Percentiles rank a stretch among this genome's conserved stretches.
phyloP scores from a whole-genome alignment of 1,140 invertebrate genomes.

The Whitmania pigra region DNA sequence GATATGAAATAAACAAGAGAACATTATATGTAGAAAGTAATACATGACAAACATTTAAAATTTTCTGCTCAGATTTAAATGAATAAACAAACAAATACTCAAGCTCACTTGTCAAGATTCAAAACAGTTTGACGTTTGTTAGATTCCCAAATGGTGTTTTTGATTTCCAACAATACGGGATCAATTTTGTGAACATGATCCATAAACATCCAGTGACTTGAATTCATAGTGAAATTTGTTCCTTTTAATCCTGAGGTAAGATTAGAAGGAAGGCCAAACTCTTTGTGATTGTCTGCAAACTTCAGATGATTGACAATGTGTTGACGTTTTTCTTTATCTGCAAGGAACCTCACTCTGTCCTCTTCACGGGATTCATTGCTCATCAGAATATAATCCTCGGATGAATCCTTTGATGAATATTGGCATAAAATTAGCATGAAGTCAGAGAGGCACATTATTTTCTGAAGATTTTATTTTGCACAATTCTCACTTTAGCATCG shows the following conservation, averaged over 20 bases:
- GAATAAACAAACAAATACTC: background rate
- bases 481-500: too few species aligned
- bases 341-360: background rate
- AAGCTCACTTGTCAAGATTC: background rate
- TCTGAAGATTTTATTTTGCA: background rate
- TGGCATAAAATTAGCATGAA: background rate
- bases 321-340: background rate
- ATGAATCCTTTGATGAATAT: background rate
- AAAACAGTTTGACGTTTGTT: background rate
- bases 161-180: background rate
- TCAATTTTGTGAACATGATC: background rate
- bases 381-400: background rate
- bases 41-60: too few species aligned
- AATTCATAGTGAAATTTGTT: too few species aligned
- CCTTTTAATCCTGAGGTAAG: background rate
- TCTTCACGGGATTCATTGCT: background rate
- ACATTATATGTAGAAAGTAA: too few species aligned
- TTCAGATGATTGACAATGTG: conserved; percentile 1
- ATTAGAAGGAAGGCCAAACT: background rate
- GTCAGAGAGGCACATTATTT: background rate
- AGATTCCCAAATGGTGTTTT: background rate
- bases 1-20: too few species aligned
- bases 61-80: background rate
- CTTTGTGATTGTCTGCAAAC: background rate
- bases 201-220: background rate